phyloP scores from a whole-genome alignment of 2,113 vertebrate genomes.

The Anguilla rostrata region DNA sequence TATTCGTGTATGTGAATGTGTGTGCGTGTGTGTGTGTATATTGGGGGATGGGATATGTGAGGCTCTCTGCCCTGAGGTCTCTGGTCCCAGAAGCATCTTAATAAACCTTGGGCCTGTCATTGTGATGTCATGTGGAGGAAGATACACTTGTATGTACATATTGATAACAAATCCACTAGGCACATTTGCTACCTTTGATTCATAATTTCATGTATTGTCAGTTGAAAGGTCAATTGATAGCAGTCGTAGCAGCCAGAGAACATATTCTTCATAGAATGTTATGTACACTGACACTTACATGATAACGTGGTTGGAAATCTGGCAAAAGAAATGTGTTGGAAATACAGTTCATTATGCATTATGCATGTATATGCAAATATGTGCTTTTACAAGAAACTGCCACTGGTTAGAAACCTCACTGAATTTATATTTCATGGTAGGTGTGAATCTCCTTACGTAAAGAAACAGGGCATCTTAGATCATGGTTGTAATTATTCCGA shows the following conservation, averaged over 20 bases:
- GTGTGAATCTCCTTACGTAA: not conserved
- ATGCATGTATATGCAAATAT: not conserved
- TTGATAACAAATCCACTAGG: too few species aligned
- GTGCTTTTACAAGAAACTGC: not conserved
- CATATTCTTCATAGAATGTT: not conserved
- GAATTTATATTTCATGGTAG: not conserved
- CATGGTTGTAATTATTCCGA: not conserved
- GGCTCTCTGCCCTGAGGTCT: not conserved
- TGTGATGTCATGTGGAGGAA: not conserved
- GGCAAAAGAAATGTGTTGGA: not conserved
- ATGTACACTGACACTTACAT: not conserved
- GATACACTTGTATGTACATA: not conserved
- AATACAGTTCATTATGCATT: not conserved
- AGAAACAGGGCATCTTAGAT: not conserved
- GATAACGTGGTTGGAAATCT: not conserved
- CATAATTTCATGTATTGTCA: too few species aligned
- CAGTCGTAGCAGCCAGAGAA: not conserved
- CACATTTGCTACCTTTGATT: too few species aligned
- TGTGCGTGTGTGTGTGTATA: not conserved
- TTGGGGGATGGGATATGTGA: not conserved
- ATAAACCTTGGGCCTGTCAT: not conserved
- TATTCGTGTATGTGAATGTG: too few species aligned
- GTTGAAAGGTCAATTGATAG: too few species aligned
- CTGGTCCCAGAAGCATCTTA: not conserved
- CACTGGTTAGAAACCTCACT: not conserved